phyloP scores from a whole-genome alignment of 2,113 vertebrate species.

The Dromaius novaehollandiae region DNA sequence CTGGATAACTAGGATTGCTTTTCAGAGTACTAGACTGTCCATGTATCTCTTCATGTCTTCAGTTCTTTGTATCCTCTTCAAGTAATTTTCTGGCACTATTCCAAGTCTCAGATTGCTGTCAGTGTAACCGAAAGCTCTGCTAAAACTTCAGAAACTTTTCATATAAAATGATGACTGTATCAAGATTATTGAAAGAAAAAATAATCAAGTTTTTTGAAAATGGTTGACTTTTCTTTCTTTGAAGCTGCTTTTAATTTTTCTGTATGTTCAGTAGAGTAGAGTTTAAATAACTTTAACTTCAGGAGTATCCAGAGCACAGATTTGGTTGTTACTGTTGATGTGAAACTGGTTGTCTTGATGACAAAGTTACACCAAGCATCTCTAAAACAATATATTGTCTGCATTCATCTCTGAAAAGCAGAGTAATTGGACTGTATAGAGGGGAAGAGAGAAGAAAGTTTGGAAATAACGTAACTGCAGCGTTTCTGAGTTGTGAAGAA shows the following conservation, averaged over 20 bases:
- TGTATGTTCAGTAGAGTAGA: background rate
- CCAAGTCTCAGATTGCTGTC: background rate
- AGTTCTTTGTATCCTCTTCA: background rate
- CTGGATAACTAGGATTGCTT: background rate
- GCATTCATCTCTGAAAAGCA: background rate
- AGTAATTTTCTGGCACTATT: background rate
- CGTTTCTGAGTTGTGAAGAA: background rate
- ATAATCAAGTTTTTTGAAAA: background rate
- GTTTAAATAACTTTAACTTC: background rate
- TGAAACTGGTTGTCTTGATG: background rate
- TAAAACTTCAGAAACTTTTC: background rate
- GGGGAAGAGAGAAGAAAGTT: background rate
- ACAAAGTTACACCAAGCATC: background rate
- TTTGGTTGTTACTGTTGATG: background rate
- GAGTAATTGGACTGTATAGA: background rate
- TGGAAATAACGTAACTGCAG: background rate
- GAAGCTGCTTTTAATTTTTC: background rate
- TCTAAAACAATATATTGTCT: background rate
- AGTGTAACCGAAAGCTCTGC: background rate
- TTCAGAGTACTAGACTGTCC: background rate
- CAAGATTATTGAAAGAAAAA: background rate
- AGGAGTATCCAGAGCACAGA: background rate
- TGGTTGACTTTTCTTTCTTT: background rate
- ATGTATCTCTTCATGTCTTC: background rate
- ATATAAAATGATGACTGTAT: background rate